A percentile compares a stretch with the other conserved stretches of the same genome.
Conservation (phyloP, 1,140 invertebrate species). For the Drosophila melanogaster region Release_6_plus_ISO1_MT NT_033779.5:7642501-7643000, state of each 20-base stretch:
- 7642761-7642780: constrained; percentile 76
- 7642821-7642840: constrained; percentile 52
- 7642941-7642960: constrained; percentile 47
- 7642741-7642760: constrained; percentile 67
- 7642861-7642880: constrained; percentile 53
- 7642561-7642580: constrained; percentile 2
- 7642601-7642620: constrained; percentile 13
- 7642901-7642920: constrained; percentile 73
- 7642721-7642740: constrained; percentile 81
- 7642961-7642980: constrained; percentile 72
- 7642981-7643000: constrained; percentile 70
- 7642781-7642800: constrained; percentile 66
- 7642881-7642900: constrained; percentile 20
- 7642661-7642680: constrained; percentile 35
- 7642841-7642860: constrained; percentile 56
- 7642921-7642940: constrained; percentile 65
- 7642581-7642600: constrained; percentile 27
- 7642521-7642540: constrained; percentile 35
- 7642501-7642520: constrained; percentile 27
- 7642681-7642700: constrained; percentile 65
- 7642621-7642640: constrained; percentile 1
- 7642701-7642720: constrained; percentile 59
- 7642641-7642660: constrained; percentile 54
- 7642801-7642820: constrained; percentile 70
- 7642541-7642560: constrained; percentile 11